Evolutionary conservation across 2,797 vertebrate species (phyloP), one percentile per base, ranked within the genome.

Genomic region (Macrochelys suwanniensis): DNA sequence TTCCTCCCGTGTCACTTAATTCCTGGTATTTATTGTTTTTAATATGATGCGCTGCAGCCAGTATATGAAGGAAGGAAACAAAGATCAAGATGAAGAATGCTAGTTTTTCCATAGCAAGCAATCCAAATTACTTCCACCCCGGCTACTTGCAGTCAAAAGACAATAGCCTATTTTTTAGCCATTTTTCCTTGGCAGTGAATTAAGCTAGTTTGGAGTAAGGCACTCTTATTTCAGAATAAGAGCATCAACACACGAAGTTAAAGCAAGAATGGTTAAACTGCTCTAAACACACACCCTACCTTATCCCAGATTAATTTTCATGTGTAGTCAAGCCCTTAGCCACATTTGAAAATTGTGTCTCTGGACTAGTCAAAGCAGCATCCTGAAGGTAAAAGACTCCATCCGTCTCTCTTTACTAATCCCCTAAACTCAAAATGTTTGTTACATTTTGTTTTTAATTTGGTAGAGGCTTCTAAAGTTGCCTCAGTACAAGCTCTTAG

Each of bases 111-210:
- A 82, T n/a, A 85, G 6, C 74, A 91, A 21, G 47, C 49, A 93
- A 96, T 95, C 95, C 87, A 84, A 96, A 82, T 85, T 78, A 51
- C 47, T 94, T 91, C 87, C 82, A 83, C 50, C 74, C 74, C 59
- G 57, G 25, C 21, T 87, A 85, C 81, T 95, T 95, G 89, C 81
- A 93, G 81, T 12, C 82, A 85, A 85, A 88, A 94, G 76, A 21
- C 65, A 88, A 83, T 26, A 51, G 88, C 8, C 28, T 4, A 26
- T 95, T 93, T 87, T 23, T 5, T 7, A 61, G 74, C 47, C 28
- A 33, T 92, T 96, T 82, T 87, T 84, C 90, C 94, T 83, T 25
- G 71, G 78, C 83, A 57, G 37, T 82, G 83, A 89, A 65, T 95
- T 76, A 53, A 91, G 87, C 91, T 82, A 33, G 59, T 61, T 31